Evolutionary conservation across 2,113 vertebrate genomes (phyloP).

Genomic region (Pongo abelii): DNA sequence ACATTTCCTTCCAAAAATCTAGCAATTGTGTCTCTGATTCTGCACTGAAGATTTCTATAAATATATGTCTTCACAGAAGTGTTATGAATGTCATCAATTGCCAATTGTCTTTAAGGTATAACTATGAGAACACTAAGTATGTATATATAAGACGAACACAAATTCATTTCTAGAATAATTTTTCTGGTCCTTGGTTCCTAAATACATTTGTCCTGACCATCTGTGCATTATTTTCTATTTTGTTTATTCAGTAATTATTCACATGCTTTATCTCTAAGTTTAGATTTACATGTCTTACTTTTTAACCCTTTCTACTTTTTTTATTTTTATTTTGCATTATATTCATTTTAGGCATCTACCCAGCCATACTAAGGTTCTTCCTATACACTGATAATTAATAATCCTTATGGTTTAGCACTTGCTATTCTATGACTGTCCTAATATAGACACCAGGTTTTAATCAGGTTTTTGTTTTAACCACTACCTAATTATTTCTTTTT

Average conservation of each 20-base stretch:
- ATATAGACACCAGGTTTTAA: not conserved
- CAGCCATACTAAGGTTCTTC: not conserved
- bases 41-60: not conserved
- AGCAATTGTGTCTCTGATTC: not conserved
- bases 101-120: not conserved
- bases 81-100: not conserved
- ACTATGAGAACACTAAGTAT: not conserved
- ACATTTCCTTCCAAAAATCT: not conserved
- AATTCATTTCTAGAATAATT: not conserved
- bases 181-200: not conserved
- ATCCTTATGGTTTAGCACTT: not conserved
- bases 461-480: not conserved
- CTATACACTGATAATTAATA: not conserved
- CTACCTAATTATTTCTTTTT: not conserved
- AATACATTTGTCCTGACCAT: not conserved
- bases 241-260: not conserved
- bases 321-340: not conserved
- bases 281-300: not conserved
- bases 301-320: not conserved
- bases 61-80: not conserved
- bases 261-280: not conserved
- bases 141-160: not conserved
- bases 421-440: not conserved
- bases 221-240: not conserved
- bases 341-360: not conserved